Evolutionary conservation across 1,140 invertebrate genomes (phyloP).

Genomic region (Seison nebaliae): DNA sequence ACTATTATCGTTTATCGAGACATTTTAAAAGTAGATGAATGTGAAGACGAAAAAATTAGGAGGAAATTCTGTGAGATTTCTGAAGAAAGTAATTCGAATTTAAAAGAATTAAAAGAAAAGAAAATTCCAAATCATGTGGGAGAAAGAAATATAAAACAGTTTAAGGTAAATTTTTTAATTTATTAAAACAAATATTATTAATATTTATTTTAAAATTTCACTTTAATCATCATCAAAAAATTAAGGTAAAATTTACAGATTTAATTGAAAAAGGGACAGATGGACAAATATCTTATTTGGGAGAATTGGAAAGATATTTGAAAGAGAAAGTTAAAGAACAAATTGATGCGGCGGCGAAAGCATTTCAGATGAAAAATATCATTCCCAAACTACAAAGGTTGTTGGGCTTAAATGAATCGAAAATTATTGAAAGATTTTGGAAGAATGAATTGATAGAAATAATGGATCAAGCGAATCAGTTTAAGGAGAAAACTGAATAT

Average conservation of each 20-base stretch:
- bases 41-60: slow-evolving; percentile 61
- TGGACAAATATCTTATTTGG: slow-evolving; percentile 60
- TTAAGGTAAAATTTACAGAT: slow-evolving; percentile 32
- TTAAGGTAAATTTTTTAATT: slow-evolving; percentile 1
- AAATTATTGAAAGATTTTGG: background rate
- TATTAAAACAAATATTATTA: background rate
- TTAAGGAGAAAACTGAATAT: slow-evolving; percentile 74
- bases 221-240: background rate
- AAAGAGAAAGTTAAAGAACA: slow-evolving; percentile 37
- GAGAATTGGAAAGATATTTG: slow-evolving; percentile 72
- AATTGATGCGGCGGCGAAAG: slow-evolving; percentile 1
- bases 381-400: slow-evolving; percentile 40
- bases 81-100: slow-evolving; percentile 66
- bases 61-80: slow-evolving; percentile 62
- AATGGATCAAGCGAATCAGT: slow-evolving; percentile 74
- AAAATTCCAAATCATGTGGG: slow-evolving; percentile 34
- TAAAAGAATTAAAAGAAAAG: slow-evolving; percentile 65
- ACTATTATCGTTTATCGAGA: slow-evolving; percentile 62
- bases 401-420: background rate
- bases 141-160: background rate
- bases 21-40: slow-evolving; percentile 86
- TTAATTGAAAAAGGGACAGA: slow-evolving; percentile 87
- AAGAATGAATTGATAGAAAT: slow-evolving; percentile 44
- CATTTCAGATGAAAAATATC: slow-evolving; percentile 39
- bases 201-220: background rate